Conservation (phyloP, 23 tunicate species). For the Botrylloides violaceus region DNA sequence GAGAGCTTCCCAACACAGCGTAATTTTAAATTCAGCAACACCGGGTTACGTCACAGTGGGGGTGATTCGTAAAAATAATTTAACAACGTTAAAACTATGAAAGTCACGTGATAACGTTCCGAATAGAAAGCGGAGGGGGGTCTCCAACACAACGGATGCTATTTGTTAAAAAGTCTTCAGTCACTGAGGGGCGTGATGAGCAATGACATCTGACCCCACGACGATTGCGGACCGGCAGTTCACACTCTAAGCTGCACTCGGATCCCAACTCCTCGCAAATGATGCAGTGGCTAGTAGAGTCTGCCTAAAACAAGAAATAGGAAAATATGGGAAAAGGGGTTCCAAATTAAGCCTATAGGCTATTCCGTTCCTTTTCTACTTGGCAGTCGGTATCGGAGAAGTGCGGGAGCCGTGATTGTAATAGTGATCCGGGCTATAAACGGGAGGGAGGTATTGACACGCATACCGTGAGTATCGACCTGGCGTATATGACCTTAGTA, state of each 20-base stretch:
- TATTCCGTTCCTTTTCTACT: too few relatives aligned
- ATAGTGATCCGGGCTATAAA: too few relatives aligned
- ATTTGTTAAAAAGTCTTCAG: conserved; percentile 46
- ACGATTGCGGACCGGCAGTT: not conserved
- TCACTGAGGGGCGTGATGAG: conserved; percentile 29
- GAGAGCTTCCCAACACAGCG: too few relatives aligned
- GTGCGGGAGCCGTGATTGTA: too few relatives aligned
- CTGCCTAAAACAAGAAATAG: conserved; percentile 43
- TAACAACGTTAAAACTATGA: not conserved
- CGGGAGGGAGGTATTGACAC: too few relatives aligned
- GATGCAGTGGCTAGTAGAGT: conserved; percentile 52
- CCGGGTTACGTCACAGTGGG: too few relatives aligned
- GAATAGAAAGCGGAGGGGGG: conserved; percentile 40
- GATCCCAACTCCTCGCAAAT: conserved; percentile 26
- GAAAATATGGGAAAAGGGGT: not conserved
- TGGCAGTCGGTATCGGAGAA: too few relatives aligned
- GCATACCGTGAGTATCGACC: too few relatives aligned
- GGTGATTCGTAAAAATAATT: too few relatives aligned
- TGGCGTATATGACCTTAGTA: too few relatives aligned
- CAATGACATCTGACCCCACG: conserved; percentile 32
- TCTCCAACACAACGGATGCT: conserved; percentile 55
- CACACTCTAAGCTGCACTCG: not conserved
- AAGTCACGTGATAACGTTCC: conserved; percentile 16
- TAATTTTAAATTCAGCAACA: too few relatives aligned
- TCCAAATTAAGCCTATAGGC: too few relatives aligned